These are phyloP conservation scores for Metellina segmentata DNA, from an alignment of 2,888 invertebrate genomes.

Conservation along the genomic window DNA sequence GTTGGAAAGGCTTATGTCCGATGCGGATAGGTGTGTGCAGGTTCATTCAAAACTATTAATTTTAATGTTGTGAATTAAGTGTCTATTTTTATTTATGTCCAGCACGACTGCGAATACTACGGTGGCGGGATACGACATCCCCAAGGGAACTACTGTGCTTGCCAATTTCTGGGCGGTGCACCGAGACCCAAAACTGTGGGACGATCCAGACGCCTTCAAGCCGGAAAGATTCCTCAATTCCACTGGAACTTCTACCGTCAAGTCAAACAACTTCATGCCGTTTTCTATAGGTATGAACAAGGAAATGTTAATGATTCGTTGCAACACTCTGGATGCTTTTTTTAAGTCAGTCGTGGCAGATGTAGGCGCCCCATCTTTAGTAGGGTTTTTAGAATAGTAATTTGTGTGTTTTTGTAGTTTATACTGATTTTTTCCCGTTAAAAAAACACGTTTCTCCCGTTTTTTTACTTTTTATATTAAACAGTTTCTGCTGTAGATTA, in stretches of 20 bases:
- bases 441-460: too few species aligned
- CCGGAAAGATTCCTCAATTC: constrained; percentile 66
- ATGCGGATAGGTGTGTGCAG: too few species aligned
- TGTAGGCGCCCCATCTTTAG: too few species aligned
- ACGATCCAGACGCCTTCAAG: constrained; percentile 54
- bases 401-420: too few species aligned
- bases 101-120: constrained; percentile 24
- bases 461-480: too few species aligned
- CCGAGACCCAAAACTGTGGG: constrained; percentile 59
- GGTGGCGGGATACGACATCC: constrained; percentile 65
- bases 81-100: neutral
- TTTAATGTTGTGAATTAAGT: neutral
- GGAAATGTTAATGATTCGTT: neutral
- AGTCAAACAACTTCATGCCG: constrained; percentile 76
- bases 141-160: constrained; percentile 58
- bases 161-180: constrained; percentile 67
- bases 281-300: constrained; percentile 76
- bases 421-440: too few species aligned
- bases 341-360: too few species aligned
- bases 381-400: too few species aligned
- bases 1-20: too few species aligned
- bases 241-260: constrained; percentile 50
- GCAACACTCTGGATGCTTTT: too few species aligned
- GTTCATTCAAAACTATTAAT: too few species aligned
- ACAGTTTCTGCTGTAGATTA: too few species aligned